Conservation (phyloP, 2,888 invertebrate genomes). For the Drosophila phalerata region DNA sequence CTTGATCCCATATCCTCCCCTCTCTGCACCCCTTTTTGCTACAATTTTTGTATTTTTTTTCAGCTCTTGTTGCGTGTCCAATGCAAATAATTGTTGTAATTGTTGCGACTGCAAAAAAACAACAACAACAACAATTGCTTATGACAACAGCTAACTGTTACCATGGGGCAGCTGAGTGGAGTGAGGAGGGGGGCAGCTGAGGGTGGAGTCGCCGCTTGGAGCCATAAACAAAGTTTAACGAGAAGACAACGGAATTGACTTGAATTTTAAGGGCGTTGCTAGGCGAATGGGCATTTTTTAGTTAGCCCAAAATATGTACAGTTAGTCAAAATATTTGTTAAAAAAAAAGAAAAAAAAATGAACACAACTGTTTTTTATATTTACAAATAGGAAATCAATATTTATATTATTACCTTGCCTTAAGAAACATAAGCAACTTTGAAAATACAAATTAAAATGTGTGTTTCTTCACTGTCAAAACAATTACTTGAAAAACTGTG, state of each 20-base stretch:
- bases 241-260: conserved; percentile 40
- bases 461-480: neutral
- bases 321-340: neutral
- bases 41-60: conserved; percentile 46
- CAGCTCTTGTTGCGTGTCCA: conserved; percentile 63
- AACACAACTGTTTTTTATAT: neutral
- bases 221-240: conserved; percentile 65
- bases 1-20: neutral
- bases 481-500: neutral
- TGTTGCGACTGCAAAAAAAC: conserved; percentile 52
- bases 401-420: neutral
- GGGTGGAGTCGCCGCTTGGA: conserved; percentile 33
- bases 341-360: neutral
- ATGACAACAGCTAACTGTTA: conserved; percentile 69
- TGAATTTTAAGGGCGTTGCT: conserved; percentile 65
- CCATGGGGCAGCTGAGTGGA: conserved; percentile 31
- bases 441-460: neutral
- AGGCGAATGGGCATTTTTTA: conserved; percentile 29
- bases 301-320: conserved; percentile 1
- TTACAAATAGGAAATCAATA: neutral
- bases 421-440: no score
- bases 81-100: conserved; percentile 68
- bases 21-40: neutral
- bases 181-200: neutral
- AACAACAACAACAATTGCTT: conserved; percentile 63